A percentile compares a stretch with the other conserved stretches of the same genome.
Evolutionary conservation across 2,888 invertebrate species (phyloP).

Genomic region (Chorisops tibialis): DNA sequence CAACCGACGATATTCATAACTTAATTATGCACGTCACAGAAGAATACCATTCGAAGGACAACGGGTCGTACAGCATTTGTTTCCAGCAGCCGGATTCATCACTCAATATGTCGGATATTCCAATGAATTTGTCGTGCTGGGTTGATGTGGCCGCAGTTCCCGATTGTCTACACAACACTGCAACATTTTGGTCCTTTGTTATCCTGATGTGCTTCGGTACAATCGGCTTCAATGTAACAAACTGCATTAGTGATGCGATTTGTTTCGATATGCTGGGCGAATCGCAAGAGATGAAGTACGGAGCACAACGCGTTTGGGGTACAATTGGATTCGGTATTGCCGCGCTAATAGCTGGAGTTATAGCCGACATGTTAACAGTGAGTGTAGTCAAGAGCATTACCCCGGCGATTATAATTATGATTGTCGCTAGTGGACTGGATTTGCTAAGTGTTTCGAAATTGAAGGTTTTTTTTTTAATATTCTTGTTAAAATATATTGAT

Average conservation of each 20-base stretch:
- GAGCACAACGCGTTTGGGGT: slow-evolving; percentile 78
- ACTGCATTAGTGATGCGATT: slow-evolving; percentile 85
- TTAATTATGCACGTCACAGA: neutral
- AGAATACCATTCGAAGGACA: neutral
- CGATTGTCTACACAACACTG: slow-evolving; percentile 57
- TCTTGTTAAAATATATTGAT: too few relatives aligned
- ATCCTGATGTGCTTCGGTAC: slow-evolving; percentile 69
- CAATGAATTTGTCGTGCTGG: slow-evolving; percentile 20
- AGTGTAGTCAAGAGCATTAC: slow-evolving; percentile 61
- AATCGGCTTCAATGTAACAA: slow-evolving; percentile 78
- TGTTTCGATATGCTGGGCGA: slow-evolving; percentile 82
- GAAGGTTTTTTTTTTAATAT: slow-evolving; percentile 14
- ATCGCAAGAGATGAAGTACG: slow-evolving; percentile 66
- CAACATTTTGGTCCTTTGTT: slow-evolving; percentile 72
- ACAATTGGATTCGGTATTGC: slow-evolving; percentile 75
- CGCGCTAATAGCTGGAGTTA: slow-evolving; percentile 67
- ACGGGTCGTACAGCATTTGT: neutral
- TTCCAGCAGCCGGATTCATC: neutral
- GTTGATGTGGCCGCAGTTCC: slow-evolving; percentile 27
- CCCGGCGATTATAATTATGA: slow-evolving; percentile 67
- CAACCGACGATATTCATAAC: neutral
- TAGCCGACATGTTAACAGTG: slow-evolving; percentile 64
- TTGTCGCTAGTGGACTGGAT: slow-evolving; percentile 63
- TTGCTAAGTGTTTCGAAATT: slow-evolving; percentile 60
- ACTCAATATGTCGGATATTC: neutral